These are phyloP conservation scores for Macrobrachium rosenbergii DNA, from an alignment of 1,140 invertebrate species.

Conservation along the genomic window DNA sequence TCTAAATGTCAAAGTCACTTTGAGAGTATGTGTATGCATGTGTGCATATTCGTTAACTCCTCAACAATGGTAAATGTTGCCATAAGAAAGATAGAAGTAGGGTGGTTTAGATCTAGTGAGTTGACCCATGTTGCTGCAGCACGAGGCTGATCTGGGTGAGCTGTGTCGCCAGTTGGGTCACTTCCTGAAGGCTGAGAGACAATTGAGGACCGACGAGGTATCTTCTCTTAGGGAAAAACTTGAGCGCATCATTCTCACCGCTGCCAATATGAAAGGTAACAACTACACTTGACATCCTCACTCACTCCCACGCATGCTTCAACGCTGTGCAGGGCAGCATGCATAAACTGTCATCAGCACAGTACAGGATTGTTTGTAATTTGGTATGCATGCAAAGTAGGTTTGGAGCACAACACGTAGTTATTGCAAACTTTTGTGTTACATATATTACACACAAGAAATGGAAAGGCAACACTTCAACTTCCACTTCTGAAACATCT, in stretches of 20 bases:
- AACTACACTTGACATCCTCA: background rate
- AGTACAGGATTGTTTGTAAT: background rate
- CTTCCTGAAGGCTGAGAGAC: conserved; percentile 67
- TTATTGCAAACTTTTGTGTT: background rate
- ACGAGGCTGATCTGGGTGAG: conserved; percentile 68
- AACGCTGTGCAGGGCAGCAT: conserved; percentile 1
- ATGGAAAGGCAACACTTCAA: too few species aligned
- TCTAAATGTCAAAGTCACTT: background rate
- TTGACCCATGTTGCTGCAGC: conserved; percentile 60
- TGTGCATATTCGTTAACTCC: background rate
- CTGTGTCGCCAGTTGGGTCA: conserved; percentile 67
- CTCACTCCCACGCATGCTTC: background rate
- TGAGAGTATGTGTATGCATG: conserved; percentile 9
- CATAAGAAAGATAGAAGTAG: background rate
- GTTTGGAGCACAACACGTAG: background rate
- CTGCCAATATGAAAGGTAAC: conserved; percentile 64
- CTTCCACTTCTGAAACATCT: too few species aligned
- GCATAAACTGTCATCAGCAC: background rate
- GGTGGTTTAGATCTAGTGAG: conserved; percentile 23
- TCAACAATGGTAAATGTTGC: background rate
- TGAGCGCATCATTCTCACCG: conserved; percentile 68
- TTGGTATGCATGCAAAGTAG: conserved; percentile 27
- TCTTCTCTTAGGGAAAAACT: conserved; percentile 67
- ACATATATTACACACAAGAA: too few species aligned
- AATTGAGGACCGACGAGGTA: conserved; percentile 67